Percentiles rank a stretch among this genome's conserved stretches.
Evolutionary conservation across 2,888 invertebrate species (phyloP).

Genomic region (Alloplasta piceator): DNA sequence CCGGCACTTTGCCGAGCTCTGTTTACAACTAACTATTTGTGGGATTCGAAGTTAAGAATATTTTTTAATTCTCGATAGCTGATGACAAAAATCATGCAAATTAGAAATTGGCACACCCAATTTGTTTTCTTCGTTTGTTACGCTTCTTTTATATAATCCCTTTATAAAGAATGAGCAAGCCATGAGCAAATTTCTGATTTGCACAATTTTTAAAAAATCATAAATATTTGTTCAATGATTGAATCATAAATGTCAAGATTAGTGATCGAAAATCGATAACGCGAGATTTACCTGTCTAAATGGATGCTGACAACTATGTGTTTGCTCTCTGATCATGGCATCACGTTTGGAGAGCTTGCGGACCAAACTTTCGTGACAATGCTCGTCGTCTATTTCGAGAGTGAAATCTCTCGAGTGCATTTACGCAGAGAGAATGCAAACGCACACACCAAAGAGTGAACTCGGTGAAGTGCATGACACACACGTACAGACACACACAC

Average conservation of each 20-base stretch:
- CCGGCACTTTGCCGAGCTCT: too few species aligned
- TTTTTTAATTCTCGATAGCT: too few species aligned
- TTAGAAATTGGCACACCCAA: too few species aligned
- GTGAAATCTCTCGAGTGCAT: slow-evolving; percentile 44
- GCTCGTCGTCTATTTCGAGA: slow-evolving; percentile 56
- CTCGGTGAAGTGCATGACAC: slow-evolving; percentile 4
- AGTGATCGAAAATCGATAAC: background rate
- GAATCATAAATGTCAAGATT: too few species aligned
- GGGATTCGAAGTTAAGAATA: too few species aligned
- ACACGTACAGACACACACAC: background rate
- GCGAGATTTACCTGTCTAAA: background rate
- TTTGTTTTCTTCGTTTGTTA: too few species aligned
- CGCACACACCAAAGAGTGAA: background rate
- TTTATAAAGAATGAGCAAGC: too few species aligned
- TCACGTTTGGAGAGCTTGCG: slow-evolving; percentile 19
- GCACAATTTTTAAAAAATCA: background rate
- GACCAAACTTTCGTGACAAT: slow-evolving; percentile 51
- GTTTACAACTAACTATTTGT: too few species aligned
- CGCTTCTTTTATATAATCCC: too few species aligned
- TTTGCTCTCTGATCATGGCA: background rate
- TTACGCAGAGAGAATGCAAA: slow-evolving; percentile 4
- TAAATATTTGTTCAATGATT: background rate
- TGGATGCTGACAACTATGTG: background rate
- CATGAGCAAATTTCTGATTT: too few species aligned
- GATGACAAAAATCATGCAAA: too few species aligned